These are phyloP conservation scores for Siniperca knerii DNA, from an alignment of 2,113 vertebrate genomes.

Conservation along the genomic window DNA sequence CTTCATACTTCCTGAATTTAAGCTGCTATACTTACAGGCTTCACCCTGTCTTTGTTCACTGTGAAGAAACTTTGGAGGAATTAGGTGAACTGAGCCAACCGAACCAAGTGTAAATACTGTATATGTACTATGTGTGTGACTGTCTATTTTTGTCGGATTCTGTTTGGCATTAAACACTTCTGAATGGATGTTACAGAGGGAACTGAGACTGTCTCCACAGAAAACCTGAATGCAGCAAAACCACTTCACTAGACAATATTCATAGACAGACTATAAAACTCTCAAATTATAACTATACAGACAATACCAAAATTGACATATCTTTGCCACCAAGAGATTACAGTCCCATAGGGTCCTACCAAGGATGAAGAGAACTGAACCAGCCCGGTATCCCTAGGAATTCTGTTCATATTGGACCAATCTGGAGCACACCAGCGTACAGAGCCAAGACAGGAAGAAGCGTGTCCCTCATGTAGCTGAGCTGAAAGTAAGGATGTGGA, in stretches of 20 bases:
- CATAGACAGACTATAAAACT: neutral
- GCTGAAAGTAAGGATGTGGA: neutral
- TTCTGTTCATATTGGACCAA: too few species aligned
- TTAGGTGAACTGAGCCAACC: neutral
- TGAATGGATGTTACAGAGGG: neutral
- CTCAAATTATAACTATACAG: neutral
- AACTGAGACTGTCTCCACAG: neutral
- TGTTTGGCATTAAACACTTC: neutral
- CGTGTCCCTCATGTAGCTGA: neutral
- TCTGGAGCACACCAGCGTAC: neutral
- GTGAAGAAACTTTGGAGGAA: neutral
- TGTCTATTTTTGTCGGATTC: neutral
- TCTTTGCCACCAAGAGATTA: neutral
- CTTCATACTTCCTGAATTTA: slow-evolving; percentile 37
- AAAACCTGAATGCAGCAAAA: neutral
- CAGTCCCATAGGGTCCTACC: neutral
- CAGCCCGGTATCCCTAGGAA: neutral
- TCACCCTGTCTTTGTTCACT: slow-evolving; percentile 1
- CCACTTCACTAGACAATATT: neutral
- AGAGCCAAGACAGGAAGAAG: neutral
- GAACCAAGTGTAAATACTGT: too few species aligned
- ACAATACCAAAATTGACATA: neutral
- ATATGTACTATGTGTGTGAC: neutral
- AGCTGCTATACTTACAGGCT: neutral
- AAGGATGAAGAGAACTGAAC: neutral